Base-by-base conservation (phyloP, 2,888 invertebrate species). In the Rhagophthalmus giganteus region DNA sequence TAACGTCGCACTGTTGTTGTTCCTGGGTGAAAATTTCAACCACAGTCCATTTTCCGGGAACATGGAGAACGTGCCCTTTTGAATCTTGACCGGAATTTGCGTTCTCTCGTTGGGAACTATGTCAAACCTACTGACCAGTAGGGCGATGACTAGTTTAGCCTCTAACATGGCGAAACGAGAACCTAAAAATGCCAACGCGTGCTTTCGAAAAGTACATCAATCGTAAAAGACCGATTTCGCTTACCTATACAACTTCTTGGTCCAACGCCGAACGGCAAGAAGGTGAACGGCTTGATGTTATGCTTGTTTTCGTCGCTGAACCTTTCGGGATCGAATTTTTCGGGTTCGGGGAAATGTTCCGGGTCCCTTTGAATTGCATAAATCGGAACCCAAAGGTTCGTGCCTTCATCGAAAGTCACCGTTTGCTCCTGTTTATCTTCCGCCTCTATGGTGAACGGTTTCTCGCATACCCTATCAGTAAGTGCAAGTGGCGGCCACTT, bases 251-350 rank as follows among this genome's bases (percentile, higher is more conserved):
- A 74, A 39, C 64, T 66, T 49, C 71, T 57, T 2, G 72, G 72
- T 2, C 73, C 73, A 5, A 58, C 35, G 27, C 81, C 81, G 63
- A 81, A 81, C 0, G 80, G 77, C 27, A 81, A 52, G 57, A 75
- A 81, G 45, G 78, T 64, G 60, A 77, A 77, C 0, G 78, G 73
- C 1, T 76, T 64, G 0, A 82, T 82, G 12, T 81, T 74, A 0
- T n/a, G n/a, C n/a, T n/a, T n/a, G n/a, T n/a, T n/a, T n/a, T n/a
- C n/a, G n/a, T n/a, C n/a, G n/a, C n/a, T n/a, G n/a, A n/a, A n/a
- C n/a, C n/a, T n/a, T n/a, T n/a, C n/a, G n/a, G n/a, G n/a, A n/a
- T n/a, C n/a, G n/a, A n/a, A n/a, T n/a, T n/a, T n/a, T n/a, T n/a
- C n/a, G n/a, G n/a, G n/a, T n/a, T n/a, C n/a, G n/a, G 79, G 78